A percentile compares a stretch with the other conserved stretches of the same genome.
Conservation (phyloP, 2,113 vertebrate species). For the Drymodes brunneopygia region DNA sequence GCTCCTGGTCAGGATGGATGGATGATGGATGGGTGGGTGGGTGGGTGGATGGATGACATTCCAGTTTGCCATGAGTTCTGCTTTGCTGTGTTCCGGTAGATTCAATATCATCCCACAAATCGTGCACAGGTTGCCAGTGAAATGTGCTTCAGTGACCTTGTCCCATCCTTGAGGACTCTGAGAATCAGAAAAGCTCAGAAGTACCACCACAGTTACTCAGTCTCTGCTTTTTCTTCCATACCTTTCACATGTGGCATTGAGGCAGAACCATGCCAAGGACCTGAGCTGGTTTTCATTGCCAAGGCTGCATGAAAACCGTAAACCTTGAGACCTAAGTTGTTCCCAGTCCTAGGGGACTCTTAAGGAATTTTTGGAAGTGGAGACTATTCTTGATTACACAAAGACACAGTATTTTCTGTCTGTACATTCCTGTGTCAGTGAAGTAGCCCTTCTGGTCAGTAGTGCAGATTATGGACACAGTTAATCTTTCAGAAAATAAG, state of each 20-base stretch:
- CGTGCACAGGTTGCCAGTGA: background rate
- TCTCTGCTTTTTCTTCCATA: background rate
- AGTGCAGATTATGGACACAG: background rate
- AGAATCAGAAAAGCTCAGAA: background rate
- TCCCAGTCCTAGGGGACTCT: background rate
- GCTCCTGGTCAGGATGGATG: background rate
- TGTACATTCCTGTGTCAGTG: background rate
- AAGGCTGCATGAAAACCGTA: background rate
- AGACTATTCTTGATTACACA: background rate
- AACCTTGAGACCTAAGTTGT: background rate
- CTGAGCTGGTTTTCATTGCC: background rate
- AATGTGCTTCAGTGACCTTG: background rate
- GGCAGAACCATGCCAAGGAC: background rate
- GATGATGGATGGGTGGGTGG: background rate
- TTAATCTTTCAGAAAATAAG: background rate
- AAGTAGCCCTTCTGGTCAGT: background rate
- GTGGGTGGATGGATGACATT: background rate
- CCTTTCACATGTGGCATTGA: rapidly evolving
- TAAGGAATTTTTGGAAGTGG: background rate
- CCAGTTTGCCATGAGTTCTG: background rate
- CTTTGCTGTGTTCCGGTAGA: background rate
- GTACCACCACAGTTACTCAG: background rate
- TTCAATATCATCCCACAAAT: background rate
- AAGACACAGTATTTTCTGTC: background rate
- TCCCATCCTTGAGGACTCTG: background rate